phyloP scores from a whole-genome alignment of 2,113 vertebrate genomes.

The Psittacula cyanocephala region DNA sequence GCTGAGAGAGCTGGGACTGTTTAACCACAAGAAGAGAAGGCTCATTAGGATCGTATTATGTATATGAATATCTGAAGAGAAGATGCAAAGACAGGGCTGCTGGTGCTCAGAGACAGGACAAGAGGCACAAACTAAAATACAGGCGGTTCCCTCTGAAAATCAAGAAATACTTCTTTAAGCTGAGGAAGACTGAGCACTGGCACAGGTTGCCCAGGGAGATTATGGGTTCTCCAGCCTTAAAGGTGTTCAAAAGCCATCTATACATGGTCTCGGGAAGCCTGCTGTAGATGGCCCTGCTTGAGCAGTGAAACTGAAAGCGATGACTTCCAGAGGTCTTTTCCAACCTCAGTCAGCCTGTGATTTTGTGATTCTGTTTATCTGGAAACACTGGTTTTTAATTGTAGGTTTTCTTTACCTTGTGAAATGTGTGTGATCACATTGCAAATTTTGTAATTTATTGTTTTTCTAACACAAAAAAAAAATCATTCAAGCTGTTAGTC shows the following conservation, averaged over 20 bases:
- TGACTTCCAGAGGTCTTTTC: neutral
- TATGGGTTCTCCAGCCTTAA: neutral
- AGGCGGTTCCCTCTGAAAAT: neutral
- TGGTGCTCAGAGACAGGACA: neutral
- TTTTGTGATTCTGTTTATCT: neutral
- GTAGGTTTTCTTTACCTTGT: neutral
- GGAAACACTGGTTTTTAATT: neutral
- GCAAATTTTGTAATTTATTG: neutral
- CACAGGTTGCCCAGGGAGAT: neutral
- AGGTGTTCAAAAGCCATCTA: neutral
- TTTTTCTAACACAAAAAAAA: neutral
- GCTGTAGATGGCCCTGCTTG: rapidly evolving
- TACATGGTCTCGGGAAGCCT: neutral
- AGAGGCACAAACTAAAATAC: neutral
- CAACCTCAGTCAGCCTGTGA: neutral
- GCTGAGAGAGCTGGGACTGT: neutral
- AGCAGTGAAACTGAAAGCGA: neutral
- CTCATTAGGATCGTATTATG: rapidly evolving
- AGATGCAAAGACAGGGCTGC: neutral
- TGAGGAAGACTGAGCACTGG: neutral
- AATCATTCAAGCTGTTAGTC: neutral
- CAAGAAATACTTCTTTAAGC: neutral
- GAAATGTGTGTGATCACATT: neutral
- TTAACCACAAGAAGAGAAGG: neutral
- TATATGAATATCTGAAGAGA: neutral